Percentiles rank a stretch among this genome's conserved stretches.
Evolutionary conservation across 53 echinoderm and acorn worm genomes (phyloP).

Genomic region (Hippasteria phrygiana): DNA sequence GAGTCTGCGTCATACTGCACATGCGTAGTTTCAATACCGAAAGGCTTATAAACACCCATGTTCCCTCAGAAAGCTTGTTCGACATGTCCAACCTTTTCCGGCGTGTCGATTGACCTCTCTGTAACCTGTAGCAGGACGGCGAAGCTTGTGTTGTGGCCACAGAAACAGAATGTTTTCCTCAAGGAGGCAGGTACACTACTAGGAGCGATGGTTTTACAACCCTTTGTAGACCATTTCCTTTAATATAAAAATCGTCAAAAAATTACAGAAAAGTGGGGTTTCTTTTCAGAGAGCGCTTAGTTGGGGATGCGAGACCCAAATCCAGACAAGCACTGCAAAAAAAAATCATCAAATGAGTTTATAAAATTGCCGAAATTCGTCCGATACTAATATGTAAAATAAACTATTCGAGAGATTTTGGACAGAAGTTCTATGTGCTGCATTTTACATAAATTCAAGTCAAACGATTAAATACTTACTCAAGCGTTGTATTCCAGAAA

Average conservation of each 20-base stretch:
- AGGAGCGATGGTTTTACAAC: neutral
- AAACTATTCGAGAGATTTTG: too few species aligned
- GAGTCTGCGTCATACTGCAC: too few species aligned
- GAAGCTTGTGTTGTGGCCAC: conserved; percentile 73
- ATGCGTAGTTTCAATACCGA: too few species aligned
- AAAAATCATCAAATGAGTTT: too few species aligned
- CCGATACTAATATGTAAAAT: too few species aligned
- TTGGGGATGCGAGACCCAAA: too few species aligned
- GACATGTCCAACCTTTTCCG: neutral
- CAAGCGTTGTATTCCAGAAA: conserved; percentile 40
- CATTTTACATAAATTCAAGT: too few species aligned
- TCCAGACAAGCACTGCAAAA: too few species aligned
- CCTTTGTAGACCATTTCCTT: conserved; percentile 41
- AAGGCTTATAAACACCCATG: too few species aligned
- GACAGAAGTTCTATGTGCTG: too few species aligned
- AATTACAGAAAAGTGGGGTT: neutral
- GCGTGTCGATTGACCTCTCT: neutral
- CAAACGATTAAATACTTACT: neutral
- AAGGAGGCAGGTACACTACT: neutral
- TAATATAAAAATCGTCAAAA: neutral
- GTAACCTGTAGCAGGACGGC: conserved; percentile 63
- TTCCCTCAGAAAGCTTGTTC: too few species aligned
- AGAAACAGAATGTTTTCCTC: conserved; percentile 23
- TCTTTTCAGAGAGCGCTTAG: neutral
- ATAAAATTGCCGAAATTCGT: too few species aligned